A percentile compares a stretch with the other conserved stretches of the same genome.
Evolutionary conservation across 2,888 invertebrate species (phyloP).

Genomic region (Tupiocoris notatus): DNA sequence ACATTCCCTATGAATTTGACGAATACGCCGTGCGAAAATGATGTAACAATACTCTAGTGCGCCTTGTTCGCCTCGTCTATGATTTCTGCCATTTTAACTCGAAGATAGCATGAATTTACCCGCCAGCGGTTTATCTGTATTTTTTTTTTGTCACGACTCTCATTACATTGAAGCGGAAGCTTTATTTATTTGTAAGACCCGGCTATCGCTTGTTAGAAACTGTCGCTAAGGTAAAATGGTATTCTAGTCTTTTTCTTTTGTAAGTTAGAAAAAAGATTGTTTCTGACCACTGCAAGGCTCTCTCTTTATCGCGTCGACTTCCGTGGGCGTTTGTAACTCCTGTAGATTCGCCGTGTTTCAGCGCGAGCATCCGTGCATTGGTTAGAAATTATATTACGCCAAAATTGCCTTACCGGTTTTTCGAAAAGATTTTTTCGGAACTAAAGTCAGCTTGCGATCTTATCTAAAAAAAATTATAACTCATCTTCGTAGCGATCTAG

Average conservation of each 20-base stretch:
- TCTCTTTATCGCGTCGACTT: not conserved
- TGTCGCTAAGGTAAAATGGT: constrained; percentile 15
- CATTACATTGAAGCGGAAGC: constrained; percentile 19
- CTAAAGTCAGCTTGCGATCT: constrained; percentile 31
- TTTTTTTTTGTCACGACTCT: too few species aligned
- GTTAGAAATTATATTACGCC: constrained; percentile 20
- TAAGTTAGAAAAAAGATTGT: constrained; percentile 10
- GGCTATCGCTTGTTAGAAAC: constrained; percentile 17
- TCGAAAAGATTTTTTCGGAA: constrained; percentile 16
- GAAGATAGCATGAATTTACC: too few species aligned
- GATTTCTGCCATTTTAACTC: too few species aligned
- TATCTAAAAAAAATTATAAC: constrained; percentile 25
- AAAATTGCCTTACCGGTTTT: constrained; percentile 39
- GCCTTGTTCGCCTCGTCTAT: too few species aligned
- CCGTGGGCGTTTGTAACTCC: too few species aligned
- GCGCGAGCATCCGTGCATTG: too few species aligned
- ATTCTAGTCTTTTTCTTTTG: constrained; percentile 34
- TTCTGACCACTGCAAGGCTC: not conserved
- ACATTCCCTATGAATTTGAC: too few species aligned
- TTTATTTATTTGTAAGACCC: constrained; percentile 29
- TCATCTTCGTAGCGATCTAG: constrained; percentile 27
- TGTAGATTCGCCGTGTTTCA: too few species aligned
- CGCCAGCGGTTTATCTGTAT: too few species aligned
- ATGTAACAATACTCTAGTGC: too few species aligned
- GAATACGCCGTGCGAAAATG: too few species aligned